phyloP scores from a whole-genome alignment of 2,113 vertebrate species.

The Rhodinocichla rosea region DNA sequence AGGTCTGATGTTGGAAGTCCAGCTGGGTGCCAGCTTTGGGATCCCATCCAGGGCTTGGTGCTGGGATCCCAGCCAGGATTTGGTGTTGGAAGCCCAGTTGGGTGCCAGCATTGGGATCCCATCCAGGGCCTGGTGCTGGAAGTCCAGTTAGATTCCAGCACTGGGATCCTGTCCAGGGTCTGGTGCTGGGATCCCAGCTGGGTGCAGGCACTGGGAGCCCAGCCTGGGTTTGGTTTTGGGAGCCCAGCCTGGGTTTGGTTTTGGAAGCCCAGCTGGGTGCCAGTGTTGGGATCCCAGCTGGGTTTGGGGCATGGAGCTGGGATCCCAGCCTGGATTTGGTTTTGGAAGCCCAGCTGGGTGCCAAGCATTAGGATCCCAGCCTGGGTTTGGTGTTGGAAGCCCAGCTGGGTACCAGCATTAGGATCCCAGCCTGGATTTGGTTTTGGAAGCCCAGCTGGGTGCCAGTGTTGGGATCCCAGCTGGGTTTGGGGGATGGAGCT shows the following conservation, averaged over 20 bases:
- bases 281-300: too few relatives aligned
- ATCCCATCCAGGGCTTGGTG: too few relatives aligned
- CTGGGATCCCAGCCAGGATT: background rate
- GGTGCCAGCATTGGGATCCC: background rate
- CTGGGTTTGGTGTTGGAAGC: background rate
- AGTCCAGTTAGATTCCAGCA: background rate
- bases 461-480: background rate
- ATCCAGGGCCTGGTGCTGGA: fast-evolving
- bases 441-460: background rate
- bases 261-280: too few relatives aligned
- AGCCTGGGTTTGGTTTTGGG: too few relatives aligned
- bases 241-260: background rate
- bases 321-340: too few relatives aligned
- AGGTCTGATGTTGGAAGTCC: background rate
- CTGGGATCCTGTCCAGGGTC: background rate
- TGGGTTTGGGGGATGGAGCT: too few relatives aligned
- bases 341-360: background rate
- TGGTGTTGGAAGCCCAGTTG: background rate
- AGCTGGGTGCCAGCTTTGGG: background rate
- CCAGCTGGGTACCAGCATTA: background rate
- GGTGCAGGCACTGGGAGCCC: too few relatives aligned
- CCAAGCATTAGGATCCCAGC: background rate
- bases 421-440: background rate
- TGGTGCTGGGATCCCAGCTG: background rate
- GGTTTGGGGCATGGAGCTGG: too few relatives aligned